Evolutionary conservation across 2,888 invertebrate species (phyloP).

Genomic region (Tridacna crocea): DNA sequence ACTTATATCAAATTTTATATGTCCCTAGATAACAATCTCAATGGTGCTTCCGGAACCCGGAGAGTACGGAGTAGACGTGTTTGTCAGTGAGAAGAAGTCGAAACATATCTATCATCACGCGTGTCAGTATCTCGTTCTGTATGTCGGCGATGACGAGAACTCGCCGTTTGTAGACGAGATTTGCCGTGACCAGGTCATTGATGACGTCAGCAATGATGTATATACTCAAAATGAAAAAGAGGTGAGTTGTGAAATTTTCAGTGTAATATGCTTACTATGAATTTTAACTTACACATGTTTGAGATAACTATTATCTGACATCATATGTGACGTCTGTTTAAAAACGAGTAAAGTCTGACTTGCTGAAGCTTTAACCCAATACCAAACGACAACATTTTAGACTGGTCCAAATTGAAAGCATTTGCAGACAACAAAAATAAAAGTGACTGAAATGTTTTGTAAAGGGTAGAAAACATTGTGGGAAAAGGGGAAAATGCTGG

Average conservation of each 20-base stretch:
- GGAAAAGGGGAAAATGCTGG: no score
- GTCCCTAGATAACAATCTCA: conserved; percentile 39
- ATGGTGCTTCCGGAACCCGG: conserved; percentile 64
- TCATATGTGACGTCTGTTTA: no score
- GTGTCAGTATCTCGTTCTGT: conserved; percentile 67
- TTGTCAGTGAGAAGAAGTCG: conserved; percentile 59
- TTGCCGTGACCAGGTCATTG: conserved; percentile 40
- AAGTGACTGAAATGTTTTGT: no score
- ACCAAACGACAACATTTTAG: neutral
- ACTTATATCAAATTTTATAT: no score
- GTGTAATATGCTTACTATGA: no score
- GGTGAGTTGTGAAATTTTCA: conserved; percentile 7
- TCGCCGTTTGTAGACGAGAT: conserved; percentile 55
- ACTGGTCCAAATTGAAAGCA: neutral
- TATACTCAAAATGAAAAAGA: conserved; percentile 46
- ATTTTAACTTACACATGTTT: no score
- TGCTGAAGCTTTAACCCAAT: no score
- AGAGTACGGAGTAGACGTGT: conserved; percentile 68
- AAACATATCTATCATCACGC: conserved; percentile 57
- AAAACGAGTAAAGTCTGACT: no score
- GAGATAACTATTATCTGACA: no score
- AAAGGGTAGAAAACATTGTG: no score
- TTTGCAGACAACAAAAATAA: no score
- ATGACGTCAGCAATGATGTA: conserved; percentile 41
- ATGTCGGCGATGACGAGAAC: conserved; percentile 60